Evolutionary conservation across 2,888 invertebrate genomes (phyloP).

Genomic region (Congeria kusceri): DNA sequence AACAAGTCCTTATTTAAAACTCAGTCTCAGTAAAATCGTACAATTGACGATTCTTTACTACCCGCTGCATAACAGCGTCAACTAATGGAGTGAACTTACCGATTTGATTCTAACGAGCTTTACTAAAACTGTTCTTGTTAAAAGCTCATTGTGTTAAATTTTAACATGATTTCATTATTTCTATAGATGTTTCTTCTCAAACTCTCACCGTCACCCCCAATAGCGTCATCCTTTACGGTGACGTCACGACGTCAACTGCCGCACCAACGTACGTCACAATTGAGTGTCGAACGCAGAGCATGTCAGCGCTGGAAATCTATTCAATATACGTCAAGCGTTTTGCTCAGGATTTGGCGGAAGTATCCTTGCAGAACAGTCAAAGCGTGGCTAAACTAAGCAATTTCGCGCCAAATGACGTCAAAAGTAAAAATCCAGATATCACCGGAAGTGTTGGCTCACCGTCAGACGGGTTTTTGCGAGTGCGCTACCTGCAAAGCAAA

Average conservation of each 20-base stretch:
- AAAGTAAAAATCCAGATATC: neutral
- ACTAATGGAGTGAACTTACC: no score
- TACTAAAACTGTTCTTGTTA: no score
- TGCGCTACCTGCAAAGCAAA: neutral
- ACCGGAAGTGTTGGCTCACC: neutral
- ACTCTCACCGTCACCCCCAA: neutral
- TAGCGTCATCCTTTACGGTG: neutral
- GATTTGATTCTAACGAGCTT: no score
- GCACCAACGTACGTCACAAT: neutral
- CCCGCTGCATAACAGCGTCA: no score
- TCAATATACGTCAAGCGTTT: neutral
- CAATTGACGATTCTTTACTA: no score
- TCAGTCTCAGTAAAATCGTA: no score
- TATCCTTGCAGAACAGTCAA: neutral
- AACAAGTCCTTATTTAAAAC: no score
- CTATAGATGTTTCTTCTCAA: neutral
- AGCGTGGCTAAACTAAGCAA: neutral
- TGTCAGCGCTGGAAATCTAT: neutral
- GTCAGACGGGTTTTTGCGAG: neutral
- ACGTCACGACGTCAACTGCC: neutral
- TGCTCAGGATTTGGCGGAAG: constrained; percentile 1
- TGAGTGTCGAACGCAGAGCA: neutral
- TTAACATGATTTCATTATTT: no score
- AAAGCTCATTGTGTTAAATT: no score
- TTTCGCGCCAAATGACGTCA: neutral